These are phyloP conservation scores for Danaus plexippus DNA, from an alignment of 1,140 invertebrate species.

Conservation along the genomic window DNA sequence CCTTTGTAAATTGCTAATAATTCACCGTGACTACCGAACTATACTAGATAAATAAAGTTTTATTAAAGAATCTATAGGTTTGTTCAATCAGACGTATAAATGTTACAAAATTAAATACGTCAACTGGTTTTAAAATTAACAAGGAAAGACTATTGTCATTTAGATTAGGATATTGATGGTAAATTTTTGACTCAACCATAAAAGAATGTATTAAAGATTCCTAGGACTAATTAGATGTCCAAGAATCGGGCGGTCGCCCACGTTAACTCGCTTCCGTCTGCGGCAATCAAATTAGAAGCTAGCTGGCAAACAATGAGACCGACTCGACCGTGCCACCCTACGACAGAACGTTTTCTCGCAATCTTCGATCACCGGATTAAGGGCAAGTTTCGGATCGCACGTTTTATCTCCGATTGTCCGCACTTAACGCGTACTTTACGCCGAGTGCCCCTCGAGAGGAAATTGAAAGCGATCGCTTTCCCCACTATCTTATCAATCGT, in stretches of 20 bases:
- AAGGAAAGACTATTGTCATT: not conserved
- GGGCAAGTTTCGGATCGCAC: constrained; percentile 64
- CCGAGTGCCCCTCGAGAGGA: constrained; percentile 67
- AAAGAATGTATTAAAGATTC: constrained; percentile 51
- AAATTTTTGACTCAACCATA: constrained; percentile 25
- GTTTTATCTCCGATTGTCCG: constrained; percentile 70
- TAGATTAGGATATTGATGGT: constrained; percentile 11
- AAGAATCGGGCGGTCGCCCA: constrained; percentile 40
- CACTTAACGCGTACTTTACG: constrained; percentile 69
- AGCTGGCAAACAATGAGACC: constrained; percentile 52
- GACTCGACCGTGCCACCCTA: constrained; percentile 55
- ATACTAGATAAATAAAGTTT: not conserved
- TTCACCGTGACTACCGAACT: constrained; percentile 2
- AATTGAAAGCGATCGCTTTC: constrained; percentile 71
- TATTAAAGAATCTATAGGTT: not conserved
- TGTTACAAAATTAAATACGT: not conserved
- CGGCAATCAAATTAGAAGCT: constrained; percentile 59
- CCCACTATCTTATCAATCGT: constrained; percentile 67
- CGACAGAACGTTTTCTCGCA: constrained; percentile 70
- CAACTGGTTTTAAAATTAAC: too few species aligned
- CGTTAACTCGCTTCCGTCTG: constrained; percentile 36
- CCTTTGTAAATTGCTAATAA: constrained; percentile 11
- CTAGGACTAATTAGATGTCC: constrained; percentile 56
- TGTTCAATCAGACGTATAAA: not conserved
- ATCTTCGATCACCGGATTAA: constrained; percentile 71